Evolutionary conservation across 2,113 vertebrate genomes (phyloP).

Genomic region (Smithornis capensis): DNA sequence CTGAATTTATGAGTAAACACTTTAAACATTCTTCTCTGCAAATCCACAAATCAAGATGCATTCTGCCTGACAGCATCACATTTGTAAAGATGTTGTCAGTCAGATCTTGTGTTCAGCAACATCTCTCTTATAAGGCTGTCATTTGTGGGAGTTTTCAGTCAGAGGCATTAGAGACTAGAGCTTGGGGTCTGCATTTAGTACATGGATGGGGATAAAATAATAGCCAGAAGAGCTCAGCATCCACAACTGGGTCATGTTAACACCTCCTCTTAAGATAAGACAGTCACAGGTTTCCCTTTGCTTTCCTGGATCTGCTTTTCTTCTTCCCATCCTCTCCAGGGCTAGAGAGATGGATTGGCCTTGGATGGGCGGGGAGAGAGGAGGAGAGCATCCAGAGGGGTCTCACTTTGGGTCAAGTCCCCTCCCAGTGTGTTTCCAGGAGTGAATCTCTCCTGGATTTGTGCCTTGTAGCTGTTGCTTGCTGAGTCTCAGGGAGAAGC

Average conservation of each 20-base stretch:
- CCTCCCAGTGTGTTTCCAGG: not conserved
- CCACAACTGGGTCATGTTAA: accelerated
- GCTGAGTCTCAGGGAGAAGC: not conserved
- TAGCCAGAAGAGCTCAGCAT: not conserved
- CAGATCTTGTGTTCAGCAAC: not conserved
- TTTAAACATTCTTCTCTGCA: not conserved
- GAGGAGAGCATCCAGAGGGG: accelerated
- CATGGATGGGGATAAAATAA: not conserved
- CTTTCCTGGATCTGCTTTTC: not conserved
- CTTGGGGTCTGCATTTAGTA: not conserved
- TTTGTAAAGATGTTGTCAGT: not conserved
- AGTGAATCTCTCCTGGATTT: not conserved
- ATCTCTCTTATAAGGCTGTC: not conserved
- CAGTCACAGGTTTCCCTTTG: not conserved
- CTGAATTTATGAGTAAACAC: not conserved
- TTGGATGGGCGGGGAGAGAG: not conserved
- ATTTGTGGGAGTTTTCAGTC: not conserved
- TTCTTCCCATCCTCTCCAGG: not conserved
- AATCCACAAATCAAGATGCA: constrained; percentile 1
- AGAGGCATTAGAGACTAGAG: not conserved
- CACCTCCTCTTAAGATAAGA: not conserved
- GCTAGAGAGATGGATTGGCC: not conserved
- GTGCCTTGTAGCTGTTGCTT: accelerated
- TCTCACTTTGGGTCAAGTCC: not conserved
- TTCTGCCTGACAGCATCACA: not conserved